Base-by-base conservation (phyloP, 2,888 invertebrate species). In the Neoaliturus tenellus region DNA sequence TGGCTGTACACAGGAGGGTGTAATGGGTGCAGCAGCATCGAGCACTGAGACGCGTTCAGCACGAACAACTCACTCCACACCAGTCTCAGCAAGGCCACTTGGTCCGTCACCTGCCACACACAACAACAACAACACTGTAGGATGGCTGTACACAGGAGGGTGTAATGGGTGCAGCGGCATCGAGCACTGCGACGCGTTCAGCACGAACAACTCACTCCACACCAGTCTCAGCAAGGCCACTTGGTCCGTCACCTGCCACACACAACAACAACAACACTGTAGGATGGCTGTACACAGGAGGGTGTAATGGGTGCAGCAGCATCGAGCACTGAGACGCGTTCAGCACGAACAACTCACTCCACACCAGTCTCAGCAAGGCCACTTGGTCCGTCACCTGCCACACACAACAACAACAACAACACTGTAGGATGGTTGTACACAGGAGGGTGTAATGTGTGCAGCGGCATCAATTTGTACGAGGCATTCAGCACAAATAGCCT, bases 271-370 rank as follows among this genome's bases (percentile, higher is more conserved):
- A n/a, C n/a, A n/a, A n/a, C n/a, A n/a, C n/a, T n/a, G n/a, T n/a
- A n/a, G n/a, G n/a, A n/a, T n/a, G n/a, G n/a, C n/a, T n/a, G n/a
- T n/a, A n/a, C n/a, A n/a, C n/a, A 55, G 23, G n/a, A 98, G n/a
- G n/a, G n/a, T n/a, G 98, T 48, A 98, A 98, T 90, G 98, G 98
- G 91, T 98, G 98, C 82, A 98, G 93, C 6, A 98, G 98, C 98
- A 99, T 98, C 88, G 98, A 98, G 92, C 98, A 98, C 93, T 99
- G 99, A 89, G 98, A 98, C 87, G 99, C 98, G 92, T 99, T 99
- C 88, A 99, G 93, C 89, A 99, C 98, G 92, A 99, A 99, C 89
- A 99, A 92, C 91, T 99, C 98, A 87, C 98, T 98, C 99, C 99
- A 99, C 89, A 98, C 98, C 88, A 98, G 94, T 90, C 98, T 93